phyloP scores from a whole-genome alignment of 23 tunicate genomes.

The Phallusia fumigata region DNA sequence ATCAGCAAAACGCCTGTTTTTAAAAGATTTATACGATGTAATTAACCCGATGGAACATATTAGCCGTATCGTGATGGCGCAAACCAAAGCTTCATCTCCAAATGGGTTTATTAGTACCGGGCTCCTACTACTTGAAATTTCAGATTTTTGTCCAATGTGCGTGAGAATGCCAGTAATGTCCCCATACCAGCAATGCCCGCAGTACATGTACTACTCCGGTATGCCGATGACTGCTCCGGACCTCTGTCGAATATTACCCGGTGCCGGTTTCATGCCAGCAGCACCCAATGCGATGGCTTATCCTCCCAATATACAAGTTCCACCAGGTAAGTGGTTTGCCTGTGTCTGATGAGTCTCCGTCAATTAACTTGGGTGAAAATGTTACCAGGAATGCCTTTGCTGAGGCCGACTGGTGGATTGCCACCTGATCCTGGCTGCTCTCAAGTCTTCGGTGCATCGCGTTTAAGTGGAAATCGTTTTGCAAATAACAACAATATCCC shows the following conservation, averaged over 20 bases:
- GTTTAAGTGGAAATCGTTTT: background rate
- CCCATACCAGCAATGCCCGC: constrained; percentile 13
- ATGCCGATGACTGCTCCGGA: constrained; percentile 4
- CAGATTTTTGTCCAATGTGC: constrained; percentile 14
- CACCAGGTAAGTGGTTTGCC: background rate
- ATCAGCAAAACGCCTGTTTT: too few species aligned
- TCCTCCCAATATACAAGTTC: background rate
- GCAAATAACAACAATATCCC: background rate
- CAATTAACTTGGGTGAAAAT: background rate
- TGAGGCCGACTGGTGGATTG: background rate
- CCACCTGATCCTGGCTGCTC: background rate
- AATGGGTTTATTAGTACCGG: too few species aligned
- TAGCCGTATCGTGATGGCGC: too few species aligned
- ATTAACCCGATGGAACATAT: too few species aligned
- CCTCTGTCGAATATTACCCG: background rate
- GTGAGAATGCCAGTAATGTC: constrained; percentile 8
- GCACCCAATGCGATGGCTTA: background rate
- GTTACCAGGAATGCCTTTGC: background rate
- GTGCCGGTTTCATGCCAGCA: background rate
- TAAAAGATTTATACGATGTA: too few species aligned
- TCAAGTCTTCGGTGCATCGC: background rate
- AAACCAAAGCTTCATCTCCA: too few species aligned
- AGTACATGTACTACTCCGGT: constrained; percentile 3
- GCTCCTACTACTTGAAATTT: too few species aligned
- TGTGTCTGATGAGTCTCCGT: background rate